Evolutionary conservation across 2,888 invertebrate genomes (phyloP).

Genomic region (Idaea aversata): DNA sequence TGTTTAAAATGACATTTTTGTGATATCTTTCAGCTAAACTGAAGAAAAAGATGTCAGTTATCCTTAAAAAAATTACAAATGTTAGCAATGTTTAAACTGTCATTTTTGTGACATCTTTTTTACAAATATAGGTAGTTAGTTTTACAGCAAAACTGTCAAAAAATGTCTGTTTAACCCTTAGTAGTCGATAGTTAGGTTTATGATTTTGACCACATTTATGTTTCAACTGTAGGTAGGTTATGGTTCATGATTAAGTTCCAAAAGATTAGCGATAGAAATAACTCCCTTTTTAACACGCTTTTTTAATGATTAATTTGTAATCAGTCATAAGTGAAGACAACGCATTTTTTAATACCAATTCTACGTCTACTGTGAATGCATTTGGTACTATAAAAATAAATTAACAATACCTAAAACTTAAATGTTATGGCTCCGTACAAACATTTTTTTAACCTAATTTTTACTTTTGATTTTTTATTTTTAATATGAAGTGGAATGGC

Average conservation of each 20-base stretch:
- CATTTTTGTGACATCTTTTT: too few species aligned
- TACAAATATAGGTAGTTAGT: too few species aligned
- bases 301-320: neutral
- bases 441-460: constrained; percentile 34
- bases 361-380: constrained; percentile 9
- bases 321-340: neutral
- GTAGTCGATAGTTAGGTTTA: too few species aligned
- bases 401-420: constrained; percentile 26
- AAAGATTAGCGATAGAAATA: neutral
- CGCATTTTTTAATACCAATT: constrained; percentile 4
- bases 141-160: too few species aligned
- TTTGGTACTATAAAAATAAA: constrained; percentile 30
- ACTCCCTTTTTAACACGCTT: neutral
- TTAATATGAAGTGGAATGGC: constrained; percentile 18
- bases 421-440: constrained; percentile 45
- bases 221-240: neutral
- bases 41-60: too few species aligned
- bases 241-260: neutral
- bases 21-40: too few species aligned
- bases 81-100: too few species aligned
- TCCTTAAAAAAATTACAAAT: too few species aligned
- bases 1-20: too few species aligned
- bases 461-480: constrained; percentile 11
- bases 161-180: too few species aligned
- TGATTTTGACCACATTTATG: neutral